phyloP scores from a whole-genome alignment of 2,888 invertebrate genomes.

The Serrognathus titanus region DNA sequence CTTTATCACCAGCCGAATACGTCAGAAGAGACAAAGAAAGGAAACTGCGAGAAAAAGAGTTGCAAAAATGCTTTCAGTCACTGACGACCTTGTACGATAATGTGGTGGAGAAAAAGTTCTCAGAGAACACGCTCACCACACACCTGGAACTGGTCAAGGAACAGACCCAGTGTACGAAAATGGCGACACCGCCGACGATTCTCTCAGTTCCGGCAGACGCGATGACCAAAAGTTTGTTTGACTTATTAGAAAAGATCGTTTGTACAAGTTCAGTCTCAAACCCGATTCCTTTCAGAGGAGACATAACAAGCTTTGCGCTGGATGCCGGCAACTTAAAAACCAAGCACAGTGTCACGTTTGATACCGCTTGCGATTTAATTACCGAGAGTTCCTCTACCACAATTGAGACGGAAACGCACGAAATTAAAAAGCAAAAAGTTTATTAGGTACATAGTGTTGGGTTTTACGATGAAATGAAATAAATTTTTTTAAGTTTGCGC shows the following conservation, averaged over 20 bases:
- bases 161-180: conserved; percentile 20
- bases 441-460: background rate
- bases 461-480: no score
- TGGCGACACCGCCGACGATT: conserved; percentile 11
- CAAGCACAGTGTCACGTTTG: conserved; percentile 4
- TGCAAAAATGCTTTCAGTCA: conserved; percentile 37
- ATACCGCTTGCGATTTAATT: conserved; percentile 3
- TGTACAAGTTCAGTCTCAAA: conserved; percentile 22
- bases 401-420: conserved; percentile 6
- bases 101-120: conserved; percentile 27
- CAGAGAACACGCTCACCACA: conserved; percentile 31
- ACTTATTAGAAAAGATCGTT: conserved; percentile 29
- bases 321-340: conserved; percentile 23
- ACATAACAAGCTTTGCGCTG: conserved; percentile 27
- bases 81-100: conserved; percentile 38
- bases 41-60: conserved; percentile 33
- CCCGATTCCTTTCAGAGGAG: conserved; percentile 29
- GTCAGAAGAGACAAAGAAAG: conserved; percentile 39
- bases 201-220: conserved; percentile 12
- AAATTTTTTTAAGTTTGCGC: no score
- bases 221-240: conserved; percentile 29
- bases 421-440: background rate
- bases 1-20: conserved; percentile 27
- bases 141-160: conserved; percentile 26
- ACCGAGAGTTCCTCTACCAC: conserved; percentile 8